phyloP scores from a whole-genome alignment of 1,140 invertebrate species.

The Bicyclus anynana region DNA sequence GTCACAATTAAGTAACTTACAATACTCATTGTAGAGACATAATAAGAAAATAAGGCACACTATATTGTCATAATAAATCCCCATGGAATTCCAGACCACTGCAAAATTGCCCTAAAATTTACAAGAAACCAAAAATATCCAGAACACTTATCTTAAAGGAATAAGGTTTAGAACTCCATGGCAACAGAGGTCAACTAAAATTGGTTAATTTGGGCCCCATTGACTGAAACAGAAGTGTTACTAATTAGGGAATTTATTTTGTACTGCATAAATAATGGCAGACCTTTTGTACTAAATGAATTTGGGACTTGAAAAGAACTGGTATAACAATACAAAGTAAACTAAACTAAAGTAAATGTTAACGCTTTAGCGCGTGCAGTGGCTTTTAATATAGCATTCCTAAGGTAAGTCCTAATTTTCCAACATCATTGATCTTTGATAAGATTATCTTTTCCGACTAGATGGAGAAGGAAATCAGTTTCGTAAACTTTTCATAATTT shows the following conservation, averaged over 20 bases:
- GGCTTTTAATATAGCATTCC: too few species aligned
- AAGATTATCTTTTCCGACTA: too few species aligned
- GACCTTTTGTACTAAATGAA: background rate
- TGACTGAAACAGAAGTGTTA: conserved; percentile 36
- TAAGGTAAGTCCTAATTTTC: too few species aligned
- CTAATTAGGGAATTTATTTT: conserved; percentile 30
- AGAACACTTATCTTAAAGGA: background rate
- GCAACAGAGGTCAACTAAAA: conserved; percentile 11
- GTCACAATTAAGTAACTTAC: conserved; percentile 22
- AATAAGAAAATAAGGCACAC: conserved; percentile 22
- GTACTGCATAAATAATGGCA: background rate
- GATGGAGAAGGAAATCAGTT: too few species aligned
- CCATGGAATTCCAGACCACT: conserved; percentile 30
- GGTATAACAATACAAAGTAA: too few species aligned
- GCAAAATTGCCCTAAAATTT: conserved; percentile 10
- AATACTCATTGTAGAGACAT: conserved; percentile 11
- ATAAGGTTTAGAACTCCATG: conserved; percentile 5
- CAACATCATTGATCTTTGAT: too few species aligned
- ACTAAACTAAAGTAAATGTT: too few species aligned
- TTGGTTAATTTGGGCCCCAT: conserved; percentile 12
- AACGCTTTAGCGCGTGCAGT: too few species aligned
- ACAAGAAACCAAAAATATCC: background rate
- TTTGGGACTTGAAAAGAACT: conserved; percentile 7
- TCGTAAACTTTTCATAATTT: too few species aligned
- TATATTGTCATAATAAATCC: conserved; percentile 32